Evolutionary conservation across 2,888 invertebrate species (phyloP).

Genomic region (Himalopsyche anomala): DNA sequence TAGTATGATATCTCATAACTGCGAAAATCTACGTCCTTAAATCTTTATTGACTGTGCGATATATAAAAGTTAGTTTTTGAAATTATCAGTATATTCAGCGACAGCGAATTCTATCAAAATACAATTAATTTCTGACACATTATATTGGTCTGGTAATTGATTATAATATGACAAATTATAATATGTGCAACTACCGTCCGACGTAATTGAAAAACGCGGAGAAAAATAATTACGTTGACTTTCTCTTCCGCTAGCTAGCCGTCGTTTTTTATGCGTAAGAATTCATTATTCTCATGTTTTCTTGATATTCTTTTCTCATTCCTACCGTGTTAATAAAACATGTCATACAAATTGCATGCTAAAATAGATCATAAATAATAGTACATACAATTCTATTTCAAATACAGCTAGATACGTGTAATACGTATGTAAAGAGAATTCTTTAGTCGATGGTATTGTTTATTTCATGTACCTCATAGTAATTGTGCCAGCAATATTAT

Average conservation of each 20-base stretch:
- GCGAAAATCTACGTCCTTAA: too few relatives aligned
- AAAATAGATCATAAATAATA: not conserved
- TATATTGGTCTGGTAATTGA: not conserved
- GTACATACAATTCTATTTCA: not conserved
- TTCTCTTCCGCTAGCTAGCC: not conserved
- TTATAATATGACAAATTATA: constrained; percentile 4
- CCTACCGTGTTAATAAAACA: constrained; percentile 1
- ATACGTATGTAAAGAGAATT: too few relatives aligned
- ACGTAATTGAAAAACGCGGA: not conserved
- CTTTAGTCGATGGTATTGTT: too few relatives aligned
- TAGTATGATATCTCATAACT: too few relatives aligned
- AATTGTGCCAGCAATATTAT: too few relatives aligned
- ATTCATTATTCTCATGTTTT: not conserved
- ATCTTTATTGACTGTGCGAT: too few relatives aligned
- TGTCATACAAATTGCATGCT: constrained; percentile 18
- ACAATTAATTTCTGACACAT: not conserved
- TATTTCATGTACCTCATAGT: too few relatives aligned
- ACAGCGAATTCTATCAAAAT: too few relatives aligned
- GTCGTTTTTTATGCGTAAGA: not conserved
- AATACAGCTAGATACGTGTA: too few relatives aligned
- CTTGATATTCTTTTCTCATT: constrained; percentile 1
- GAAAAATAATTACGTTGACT: constrained; percentile 1
- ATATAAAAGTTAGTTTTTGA: too few relatives aligned
- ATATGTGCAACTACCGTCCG: not conserved
- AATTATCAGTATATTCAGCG: too few relatives aligned